Conservation (phyloP, 2,888 invertebrate species). For the Glyphotaelius pellucidus region DNA sequence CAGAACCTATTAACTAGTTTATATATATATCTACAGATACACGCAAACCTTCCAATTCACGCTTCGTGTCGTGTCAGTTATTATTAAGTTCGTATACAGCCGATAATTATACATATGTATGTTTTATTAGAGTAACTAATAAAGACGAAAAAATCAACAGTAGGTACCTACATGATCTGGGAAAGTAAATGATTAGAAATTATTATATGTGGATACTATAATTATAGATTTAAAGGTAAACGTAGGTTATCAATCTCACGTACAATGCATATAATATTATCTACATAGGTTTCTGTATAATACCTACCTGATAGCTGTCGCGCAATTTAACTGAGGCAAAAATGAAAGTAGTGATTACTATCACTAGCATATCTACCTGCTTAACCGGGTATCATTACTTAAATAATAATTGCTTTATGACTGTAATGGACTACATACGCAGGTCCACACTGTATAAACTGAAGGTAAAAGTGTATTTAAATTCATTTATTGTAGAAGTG, state of each 20-base stretch:
- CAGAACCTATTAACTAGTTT: not conserved
- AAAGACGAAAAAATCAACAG: not conserved
- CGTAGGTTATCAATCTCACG: not conserved
- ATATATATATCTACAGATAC: not conserved
- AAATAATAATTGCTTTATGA: conserved; percentile 2
- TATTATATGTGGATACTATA: not conserved
- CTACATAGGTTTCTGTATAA: not conserved
- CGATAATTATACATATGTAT: not conserved
- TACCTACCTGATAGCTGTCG: not conserved
- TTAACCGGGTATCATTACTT: not conserved
- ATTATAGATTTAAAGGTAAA: not conserved
- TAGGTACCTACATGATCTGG: not conserved
- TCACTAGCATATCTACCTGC: not conserved
- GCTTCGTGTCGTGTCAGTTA: not conserved
- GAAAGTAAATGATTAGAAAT: conserved; percentile 2
- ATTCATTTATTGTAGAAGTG: not conserved
- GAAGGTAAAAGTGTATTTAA: too few relatives aligned
- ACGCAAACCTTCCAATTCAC: not conserved
- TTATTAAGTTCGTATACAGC: not conserved
- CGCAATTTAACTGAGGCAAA: not conserved
- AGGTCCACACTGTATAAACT: not conserved
- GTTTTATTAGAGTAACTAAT: not conserved
- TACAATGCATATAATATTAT: not conserved
- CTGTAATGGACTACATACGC: not conserved
- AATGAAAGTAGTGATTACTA: not conserved